Base-by-base conservation (phyloP, 2,113 vertebrate species). In the Rostratula benghalensis region DNA sequence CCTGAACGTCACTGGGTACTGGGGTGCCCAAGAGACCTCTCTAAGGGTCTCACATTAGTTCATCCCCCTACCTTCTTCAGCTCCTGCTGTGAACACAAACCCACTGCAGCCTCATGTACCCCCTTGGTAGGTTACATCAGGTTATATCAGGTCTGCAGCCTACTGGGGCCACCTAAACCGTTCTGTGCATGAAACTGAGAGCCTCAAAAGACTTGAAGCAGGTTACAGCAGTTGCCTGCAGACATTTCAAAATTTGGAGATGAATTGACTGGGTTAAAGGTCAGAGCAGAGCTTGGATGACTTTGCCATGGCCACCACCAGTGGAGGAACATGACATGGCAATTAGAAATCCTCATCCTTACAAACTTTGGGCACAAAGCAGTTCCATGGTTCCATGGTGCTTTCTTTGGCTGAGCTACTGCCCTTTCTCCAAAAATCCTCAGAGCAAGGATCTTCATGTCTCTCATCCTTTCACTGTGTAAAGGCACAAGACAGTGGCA, bases 81-180 rank as follows among this genome's bases (percentile, higher is more conserved):
- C 61, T 83, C 67, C 33, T 37, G 15, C 6, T 39, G 22, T 18
- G n/a, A 71, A 7, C 8, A 7, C 30, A 80, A 86, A 75, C 28
- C 11, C 56, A 30, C 12, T 1, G 0, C 28, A 41, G 21, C 63
- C 45, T 76, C 54, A 70, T 6, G 1, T 3, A 2, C 1, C 0
- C 17, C n/a, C 41, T 45, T 67, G 35, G 33, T 10, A 39, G 30
- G 9, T 65, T 41, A 7, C 20, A 73, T 12, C 27, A 39, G 30
- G 9, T 61, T 41, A 7, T 18, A 73, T 14, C 27, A 27, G 41
- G 15, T 35, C 51, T 73, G 19, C 45, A 89, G 15, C 24, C 31
- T 25, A 39, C 3, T 13, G 23, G 35, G 24, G 13, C 28, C 41
- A 39, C 50, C 45, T 37, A 31, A 80, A 83, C 18, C 13, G 19